These are phyloP conservation scores for Cheilosia grossa DNA, from an alignment of 2,888 invertebrate genomes.

Conservation along the genomic window DNA sequence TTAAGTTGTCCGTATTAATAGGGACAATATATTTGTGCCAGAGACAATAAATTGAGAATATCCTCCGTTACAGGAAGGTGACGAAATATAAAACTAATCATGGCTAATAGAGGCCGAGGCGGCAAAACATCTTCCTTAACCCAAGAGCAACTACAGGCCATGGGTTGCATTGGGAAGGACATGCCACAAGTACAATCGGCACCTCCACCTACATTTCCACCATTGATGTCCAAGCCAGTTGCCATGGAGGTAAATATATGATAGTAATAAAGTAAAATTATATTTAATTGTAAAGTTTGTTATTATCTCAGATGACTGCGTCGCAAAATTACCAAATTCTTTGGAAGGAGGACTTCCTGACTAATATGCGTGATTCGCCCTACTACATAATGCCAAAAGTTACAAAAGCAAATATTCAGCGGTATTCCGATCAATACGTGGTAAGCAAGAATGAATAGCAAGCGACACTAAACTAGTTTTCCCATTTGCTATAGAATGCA, in stretches of 20 bases:
- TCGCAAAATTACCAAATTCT: constrained; percentile 88
- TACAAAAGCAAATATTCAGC: constrained; percentile 67
- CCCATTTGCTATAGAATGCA: constrained; percentile 77
- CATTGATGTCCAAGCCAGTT: constrained; percentile 85
- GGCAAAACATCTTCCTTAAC: constrained; percentile 81
- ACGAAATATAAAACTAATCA: constrained; percentile 50
- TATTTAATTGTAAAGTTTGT: background rate
- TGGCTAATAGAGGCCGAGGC: constrained; percentile 82
- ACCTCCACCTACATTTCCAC: constrained; percentile 86
- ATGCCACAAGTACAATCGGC: constrained; percentile 84
- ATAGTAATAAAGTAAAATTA: background rate
- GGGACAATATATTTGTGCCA: too few relatives aligned
- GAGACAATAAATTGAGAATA: too few relatives aligned
- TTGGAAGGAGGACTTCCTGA: constrained; percentile 89
- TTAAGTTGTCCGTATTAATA: too few relatives aligned
- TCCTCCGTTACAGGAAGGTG: too few relatives aligned
- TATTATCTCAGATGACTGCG: constrained; percentile 82
- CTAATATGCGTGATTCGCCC: constrained; percentile 88
- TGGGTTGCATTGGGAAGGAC: constrained; percentile 84
- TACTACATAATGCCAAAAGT: constrained; percentile 79
- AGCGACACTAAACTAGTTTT: background rate
- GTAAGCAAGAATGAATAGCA: constrained; percentile 68
- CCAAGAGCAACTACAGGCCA: constrained; percentile 81
- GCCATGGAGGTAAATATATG: constrained; percentile 81
- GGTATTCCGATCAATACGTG: constrained; percentile 77